Evolutionary conservation across 2,797 vertebrate genomes (phyloP).

Genomic region (Alectoris magna): DNA sequence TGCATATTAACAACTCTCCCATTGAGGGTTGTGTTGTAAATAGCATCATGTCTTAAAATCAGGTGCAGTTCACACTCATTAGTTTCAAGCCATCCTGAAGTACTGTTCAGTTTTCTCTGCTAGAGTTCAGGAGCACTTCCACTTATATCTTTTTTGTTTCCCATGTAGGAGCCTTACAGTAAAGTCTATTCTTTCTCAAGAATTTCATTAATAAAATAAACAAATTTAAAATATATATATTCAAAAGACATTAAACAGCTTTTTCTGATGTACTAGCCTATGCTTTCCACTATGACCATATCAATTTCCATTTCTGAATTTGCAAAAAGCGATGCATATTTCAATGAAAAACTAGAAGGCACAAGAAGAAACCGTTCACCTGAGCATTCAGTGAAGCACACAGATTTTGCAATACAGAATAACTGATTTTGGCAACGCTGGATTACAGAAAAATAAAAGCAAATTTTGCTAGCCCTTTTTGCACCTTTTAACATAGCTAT

Average conservation of each 20-base stretch:
- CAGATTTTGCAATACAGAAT: neutral
- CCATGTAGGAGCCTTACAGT: neutral
- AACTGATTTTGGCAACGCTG: neutral
- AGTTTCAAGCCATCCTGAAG: neutral
- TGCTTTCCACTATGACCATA: neutral
- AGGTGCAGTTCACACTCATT: neutral
- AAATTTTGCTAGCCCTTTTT: neutral
- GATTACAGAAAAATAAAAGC: neutral
- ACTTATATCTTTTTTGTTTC: neutral
- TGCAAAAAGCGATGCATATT: neutral
- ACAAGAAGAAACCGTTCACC: neutral
- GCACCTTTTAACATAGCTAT: neutral
- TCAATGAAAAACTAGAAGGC: neutral
- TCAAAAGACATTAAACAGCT: neutral
- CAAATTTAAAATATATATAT: neutral
- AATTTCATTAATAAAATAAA: conserved; percentile 23
- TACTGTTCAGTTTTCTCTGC: neutral
- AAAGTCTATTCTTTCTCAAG: neutral
- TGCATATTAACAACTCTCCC: neutral
- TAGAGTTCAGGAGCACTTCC: neutral
- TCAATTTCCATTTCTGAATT: neutral
- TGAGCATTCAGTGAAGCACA: neutral
- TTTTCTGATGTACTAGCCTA: neutral
- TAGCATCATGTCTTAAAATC: neutral
- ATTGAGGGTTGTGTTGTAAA: neutral